phyloP scores from a whole-genome alignment of 2,888 invertebrate genomes.

The Drosophila monieri region DNA sequence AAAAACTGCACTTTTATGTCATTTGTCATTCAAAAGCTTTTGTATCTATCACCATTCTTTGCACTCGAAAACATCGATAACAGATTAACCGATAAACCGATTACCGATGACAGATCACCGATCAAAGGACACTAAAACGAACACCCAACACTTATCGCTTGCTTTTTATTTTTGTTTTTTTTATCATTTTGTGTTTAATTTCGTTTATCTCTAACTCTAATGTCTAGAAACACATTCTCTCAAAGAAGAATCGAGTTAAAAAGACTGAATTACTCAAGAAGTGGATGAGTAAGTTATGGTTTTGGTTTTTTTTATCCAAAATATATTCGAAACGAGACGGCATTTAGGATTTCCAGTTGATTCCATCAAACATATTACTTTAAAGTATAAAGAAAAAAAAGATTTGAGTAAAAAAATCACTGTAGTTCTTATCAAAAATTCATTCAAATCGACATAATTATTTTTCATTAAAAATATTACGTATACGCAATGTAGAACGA shows the following conservation, averaged over 20 bases:
- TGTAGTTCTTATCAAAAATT: not conserved
- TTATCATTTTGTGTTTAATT: conserved; percentile 3
- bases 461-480: not conserved
- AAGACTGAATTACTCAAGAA: conserved; percentile 26
- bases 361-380: not conserved
- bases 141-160: conserved; percentile 9
- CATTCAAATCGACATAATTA: not conserved
- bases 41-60: conserved; percentile 16
- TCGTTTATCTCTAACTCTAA: conserved; percentile 14
- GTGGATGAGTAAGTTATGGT: conserved; percentile 23
- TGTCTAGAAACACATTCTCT: conserved; percentile 23
- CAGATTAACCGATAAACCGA: conserved; percentile 15
- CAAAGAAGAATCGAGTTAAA: conserved; percentile 29
- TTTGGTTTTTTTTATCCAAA: not conserved
- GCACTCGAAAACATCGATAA: conserved; percentile 25
- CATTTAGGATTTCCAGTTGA: not conserved
- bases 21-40: conserved; percentile 20
- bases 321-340: conserved; percentile 4
- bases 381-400: not conserved
- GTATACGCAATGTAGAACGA: conserved; percentile 1
- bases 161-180: not conserved
- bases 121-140: not conserved
- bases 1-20: conserved; percentile 17
- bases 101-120: conserved; percentile 15
- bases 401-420: not conserved